These are phyloP conservation scores for Myotis planiceps DNA, from an alignment of 2,797 vertebrate genomes.

Conservation along the genomic window DNA sequence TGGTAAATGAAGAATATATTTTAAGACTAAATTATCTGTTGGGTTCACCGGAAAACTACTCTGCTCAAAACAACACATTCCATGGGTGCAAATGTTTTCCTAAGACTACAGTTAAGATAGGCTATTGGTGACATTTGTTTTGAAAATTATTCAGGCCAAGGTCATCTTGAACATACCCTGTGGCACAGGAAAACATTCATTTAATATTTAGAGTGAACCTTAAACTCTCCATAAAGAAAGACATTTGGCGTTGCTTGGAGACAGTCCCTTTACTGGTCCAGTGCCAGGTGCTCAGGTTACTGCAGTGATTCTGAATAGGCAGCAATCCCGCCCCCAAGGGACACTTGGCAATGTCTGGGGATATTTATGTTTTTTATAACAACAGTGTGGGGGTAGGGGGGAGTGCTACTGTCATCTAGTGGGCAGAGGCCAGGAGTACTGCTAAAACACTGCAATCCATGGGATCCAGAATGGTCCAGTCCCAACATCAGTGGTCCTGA, in stretches of 20 bases:
- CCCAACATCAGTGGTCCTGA: neutral
- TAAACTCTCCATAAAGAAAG: neutral
- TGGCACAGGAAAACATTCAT: neutral
- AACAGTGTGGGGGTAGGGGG: too few relatives aligned
- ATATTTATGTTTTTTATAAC: neutral
- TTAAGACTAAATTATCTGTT: neutral
- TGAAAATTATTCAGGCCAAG: constrained; percentile 13
- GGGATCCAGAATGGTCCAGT: neutral
- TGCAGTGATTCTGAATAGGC: neutral
- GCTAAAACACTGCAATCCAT: neutral
- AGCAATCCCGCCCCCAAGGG: neutral
- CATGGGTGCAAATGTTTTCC: neutral
- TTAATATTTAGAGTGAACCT: neutral
- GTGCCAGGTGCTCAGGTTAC: neutral
- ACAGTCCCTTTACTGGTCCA: neutral
- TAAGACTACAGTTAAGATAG: neutral
- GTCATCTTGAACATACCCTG: neutral
- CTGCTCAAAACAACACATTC: neutral
- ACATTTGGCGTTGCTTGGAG: neutral
- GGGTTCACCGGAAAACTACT: constrained; percentile 17
- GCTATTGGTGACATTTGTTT: neutral
- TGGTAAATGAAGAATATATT: neutral
- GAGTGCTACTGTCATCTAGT: neutral
- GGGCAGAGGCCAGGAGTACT: neutral
- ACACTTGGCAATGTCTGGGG: neutral